Evolutionary conservation across 30 jellyfish, hydroid and myxozoan species (phyloP), one percentile per base, ranked within the genome.

Genomic region (Clytia hemisphaerica): DNA sequence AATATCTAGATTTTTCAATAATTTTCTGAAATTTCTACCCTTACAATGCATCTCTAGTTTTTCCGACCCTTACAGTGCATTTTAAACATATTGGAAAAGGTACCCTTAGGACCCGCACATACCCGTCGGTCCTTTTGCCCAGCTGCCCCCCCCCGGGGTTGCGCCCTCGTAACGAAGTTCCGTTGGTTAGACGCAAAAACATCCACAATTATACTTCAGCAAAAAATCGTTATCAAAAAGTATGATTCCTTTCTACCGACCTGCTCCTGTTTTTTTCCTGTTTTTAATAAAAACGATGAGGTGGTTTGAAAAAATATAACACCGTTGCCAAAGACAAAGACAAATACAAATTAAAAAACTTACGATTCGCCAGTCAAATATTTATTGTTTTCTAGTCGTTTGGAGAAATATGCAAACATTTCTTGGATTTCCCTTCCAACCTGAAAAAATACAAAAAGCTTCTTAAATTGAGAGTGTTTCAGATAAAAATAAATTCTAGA

Each of bases 311-410:
- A 12, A 42, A 12, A 42, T 12, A 42, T 42, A 42, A 16, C 19
- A 21, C 14, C 54, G 54, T 42, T 12, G 54, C 19, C 54, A 42
- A 42, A 42, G 19, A 42, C 54, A 16, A 42, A 7, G 14, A 40
- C 10, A 40, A 7, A 7, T 40, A 7, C 16, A n/a, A n/a, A n/a
- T 53, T 53, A 12, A 53, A 25, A n/a, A 19, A 65, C 78, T 65
- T 34, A 65, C 78, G 37, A 45, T 21, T 65, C 29, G 16, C 78
- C 78, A 37, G 35, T 28, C 21, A 65, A 7, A 37, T 32, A 65
- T 65, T 65, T 65, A 67, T 44, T 37, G 10, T 37, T 40, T 26
- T 40, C 72, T 7, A 65, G 15, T 30, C 44, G 37, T 12, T 44
- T 36, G 15, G 72, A 14, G 10, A 65, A 44, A 19, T 37, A 28